A percentile compares a stretch with the other conserved stretches of the same genome.
phyloP scores from a whole-genome alignment of 2,888 invertebrate genomes.

The Heteromyza rotundicornis region DNA sequence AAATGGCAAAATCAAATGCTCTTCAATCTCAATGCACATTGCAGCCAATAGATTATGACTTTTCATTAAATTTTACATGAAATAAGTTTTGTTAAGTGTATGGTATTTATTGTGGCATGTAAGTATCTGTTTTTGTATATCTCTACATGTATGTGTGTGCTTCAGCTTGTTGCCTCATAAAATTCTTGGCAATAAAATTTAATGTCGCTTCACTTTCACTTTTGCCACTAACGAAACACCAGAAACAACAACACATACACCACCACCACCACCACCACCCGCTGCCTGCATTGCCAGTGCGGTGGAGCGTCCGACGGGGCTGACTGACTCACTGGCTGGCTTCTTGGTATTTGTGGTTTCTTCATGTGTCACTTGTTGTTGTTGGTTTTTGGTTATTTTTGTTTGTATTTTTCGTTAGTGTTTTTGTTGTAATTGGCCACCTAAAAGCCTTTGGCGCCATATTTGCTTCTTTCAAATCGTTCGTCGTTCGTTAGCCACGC shows the following conservation, averaged over 20 bases:
- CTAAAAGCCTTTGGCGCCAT: neutral
- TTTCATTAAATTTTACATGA: too few species aligned
- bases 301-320: too few species aligned
- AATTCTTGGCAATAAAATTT: neutral
- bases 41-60: too few species aligned
- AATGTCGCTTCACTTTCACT: constrained; percentile 3
- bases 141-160: neutral
- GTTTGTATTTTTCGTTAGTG: neutral
- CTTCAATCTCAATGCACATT: too few species aligned
- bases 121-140: neutral
- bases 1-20: too few species aligned
- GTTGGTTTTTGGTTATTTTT: neutral
- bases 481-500: neutral
- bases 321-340: neutral
- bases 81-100: too few species aligned
- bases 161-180: neutral
- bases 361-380: constrained; percentile 1
- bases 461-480: neutral
- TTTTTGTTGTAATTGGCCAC: neutral
- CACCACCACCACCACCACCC: neutral
- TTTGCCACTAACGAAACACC: neutral
- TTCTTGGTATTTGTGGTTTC: neutral
- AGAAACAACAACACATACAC: neutral
- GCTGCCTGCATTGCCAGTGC: neutral
- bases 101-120: too few species aligned